Percentiles rank a stretch among this genome's conserved stretches.
Evolutionary conservation across 2,797 vertebrate species (phyloP).

Genomic region (Scolopax bukidnonensis): DNA sequence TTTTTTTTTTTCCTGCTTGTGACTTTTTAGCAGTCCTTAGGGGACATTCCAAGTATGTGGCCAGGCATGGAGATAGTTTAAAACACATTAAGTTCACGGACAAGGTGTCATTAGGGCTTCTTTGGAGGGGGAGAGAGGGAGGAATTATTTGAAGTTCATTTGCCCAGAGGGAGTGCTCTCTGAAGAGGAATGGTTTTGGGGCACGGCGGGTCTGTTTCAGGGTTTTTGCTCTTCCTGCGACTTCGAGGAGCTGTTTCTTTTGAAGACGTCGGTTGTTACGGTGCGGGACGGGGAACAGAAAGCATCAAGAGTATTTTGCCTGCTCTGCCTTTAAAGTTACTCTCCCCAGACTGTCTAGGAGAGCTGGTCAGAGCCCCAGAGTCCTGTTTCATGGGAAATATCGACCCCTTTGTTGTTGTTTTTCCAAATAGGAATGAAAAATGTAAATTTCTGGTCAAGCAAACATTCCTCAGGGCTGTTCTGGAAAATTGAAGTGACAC

Average conservation of each 20-base stretch:
- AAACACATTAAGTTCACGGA: conserved; percentile 69
- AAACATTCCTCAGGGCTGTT: conserved; percentile 58
- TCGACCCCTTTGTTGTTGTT: conserved; percentile 56
- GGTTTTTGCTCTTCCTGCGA: conserved; percentile 58
- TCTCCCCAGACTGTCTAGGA: background rate
- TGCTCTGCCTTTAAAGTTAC: conserved; percentile 4
- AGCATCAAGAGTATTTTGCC: background rate
- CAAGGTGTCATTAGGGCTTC: conserved; percentile 76
- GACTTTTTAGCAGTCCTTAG: conserved; percentile 75
- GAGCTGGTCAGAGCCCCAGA: background rate
- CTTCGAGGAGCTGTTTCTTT: conserved; percentile 46
- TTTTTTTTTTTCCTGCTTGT: conserved; percentile 42
- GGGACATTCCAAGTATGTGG: conserved; percentile 74
- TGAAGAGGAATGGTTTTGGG: conserved; percentile 62
- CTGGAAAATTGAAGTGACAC: conserved; percentile 65
- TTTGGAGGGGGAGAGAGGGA: conserved; percentile 60
- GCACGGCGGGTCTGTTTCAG: conserved; percentile 45
- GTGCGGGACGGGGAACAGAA: background rate
- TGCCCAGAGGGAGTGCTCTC: conserved; percentile 64
- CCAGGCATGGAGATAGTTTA: conserved; percentile 70
- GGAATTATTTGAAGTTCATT: conserved; percentile 73
- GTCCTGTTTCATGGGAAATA: conserved; percentile 46
- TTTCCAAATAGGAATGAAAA: conserved; percentile 62
- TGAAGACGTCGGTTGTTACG: background rate
- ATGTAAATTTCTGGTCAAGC: conserved; percentile 68